Evolutionary conservation across 2,888 invertebrate species (phyloP), one percentile per base, ranked within the genome.

Genomic region (Drosophila yooni): DNA sequence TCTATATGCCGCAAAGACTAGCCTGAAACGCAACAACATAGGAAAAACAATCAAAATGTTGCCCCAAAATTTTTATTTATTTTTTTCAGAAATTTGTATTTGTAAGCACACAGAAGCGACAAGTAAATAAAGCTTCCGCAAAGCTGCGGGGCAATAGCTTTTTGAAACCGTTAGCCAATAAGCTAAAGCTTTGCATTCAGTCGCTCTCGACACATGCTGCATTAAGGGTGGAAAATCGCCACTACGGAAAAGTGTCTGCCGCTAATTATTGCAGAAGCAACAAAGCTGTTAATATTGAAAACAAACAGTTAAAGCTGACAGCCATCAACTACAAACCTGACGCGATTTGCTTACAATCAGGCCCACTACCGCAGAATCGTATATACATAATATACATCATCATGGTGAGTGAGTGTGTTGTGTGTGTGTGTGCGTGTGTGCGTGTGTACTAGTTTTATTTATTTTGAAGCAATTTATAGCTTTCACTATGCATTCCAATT

Each of bases 181-280:
- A 46, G 34, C 65, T 21, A 76, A 80, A 83, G 76, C 77, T 76
- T 75, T 53, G 31, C 46, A 53, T 50, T 82, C 84, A 89, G 82
- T 87, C 79, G 79, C 77, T 81, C 70, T 66, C 77, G 88, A 81
- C 76, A 74, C 79, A 81, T 74, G 81, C 81, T 82, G 73, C 85
- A 80, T 54, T 74, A 76, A 83, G 85, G 83, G 77, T 79, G 87
- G 71, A 85, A 88, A 79, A 59, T 74, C 59, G 72, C 18, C 63
- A 63, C 61, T 62, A 63, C 75, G 66, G 58, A 51, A 50, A 63
- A 58, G 36, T 33, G 34, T 48, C 58, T 61, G 25, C 53, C 67
- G 43, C 33, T 38, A 10, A 51, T 52, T 67, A 48, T 18, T 46
- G 38, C 11, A 59, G 52, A 31, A 60, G 25, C n/a, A 75, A 48